Evolutionary conservation across 2,888 invertebrate species (phyloP).

Genomic region (Sycophila texana): DNA sequence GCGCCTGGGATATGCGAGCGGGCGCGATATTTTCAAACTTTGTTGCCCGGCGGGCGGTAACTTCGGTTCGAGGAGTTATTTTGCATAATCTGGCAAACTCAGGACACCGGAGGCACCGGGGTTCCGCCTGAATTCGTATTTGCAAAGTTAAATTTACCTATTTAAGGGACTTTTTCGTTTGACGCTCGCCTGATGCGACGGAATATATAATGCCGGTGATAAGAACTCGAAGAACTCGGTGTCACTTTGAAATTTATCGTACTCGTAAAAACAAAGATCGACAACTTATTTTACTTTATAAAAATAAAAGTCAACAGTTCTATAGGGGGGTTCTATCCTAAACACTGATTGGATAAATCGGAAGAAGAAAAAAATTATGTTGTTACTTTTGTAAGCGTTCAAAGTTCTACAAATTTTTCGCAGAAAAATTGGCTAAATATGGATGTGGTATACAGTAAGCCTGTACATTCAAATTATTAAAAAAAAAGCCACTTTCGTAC

Average conservation of each 20-base stretch:
- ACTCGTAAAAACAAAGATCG: neutral
- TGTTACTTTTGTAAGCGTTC: no score
- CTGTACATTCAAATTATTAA: no score
- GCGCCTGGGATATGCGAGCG: constrained; percentile 30
- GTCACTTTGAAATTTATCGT: neutral
- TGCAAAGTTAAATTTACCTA: constrained; percentile 53
- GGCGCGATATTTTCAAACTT: constrained; percentile 54
- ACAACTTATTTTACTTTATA: neutral
- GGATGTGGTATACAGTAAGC: no score
- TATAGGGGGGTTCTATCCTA: no score
- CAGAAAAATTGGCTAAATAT: no score
- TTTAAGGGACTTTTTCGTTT: constrained; percentile 52
- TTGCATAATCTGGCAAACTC: constrained; percentile 55
- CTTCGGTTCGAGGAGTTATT: constrained; percentile 55
- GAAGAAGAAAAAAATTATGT: no score
- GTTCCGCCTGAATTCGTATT: constrained; percentile 44
- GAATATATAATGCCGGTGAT: constrained; percentile 18
- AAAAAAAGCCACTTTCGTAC: no score
- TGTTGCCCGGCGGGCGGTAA: constrained; percentile 45
- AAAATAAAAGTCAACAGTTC: no score
- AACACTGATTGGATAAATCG: no score
- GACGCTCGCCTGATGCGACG: neutral
- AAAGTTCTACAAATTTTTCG: no score
- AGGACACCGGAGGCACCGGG: constrained; percentile 12
- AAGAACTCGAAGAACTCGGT: constrained; percentile 28